These are phyloP conservation scores for Amphiprion ocellaris DNA, from an alignment of 2,113 vertebrate genomes.

Conservation along the genomic window DNA sequence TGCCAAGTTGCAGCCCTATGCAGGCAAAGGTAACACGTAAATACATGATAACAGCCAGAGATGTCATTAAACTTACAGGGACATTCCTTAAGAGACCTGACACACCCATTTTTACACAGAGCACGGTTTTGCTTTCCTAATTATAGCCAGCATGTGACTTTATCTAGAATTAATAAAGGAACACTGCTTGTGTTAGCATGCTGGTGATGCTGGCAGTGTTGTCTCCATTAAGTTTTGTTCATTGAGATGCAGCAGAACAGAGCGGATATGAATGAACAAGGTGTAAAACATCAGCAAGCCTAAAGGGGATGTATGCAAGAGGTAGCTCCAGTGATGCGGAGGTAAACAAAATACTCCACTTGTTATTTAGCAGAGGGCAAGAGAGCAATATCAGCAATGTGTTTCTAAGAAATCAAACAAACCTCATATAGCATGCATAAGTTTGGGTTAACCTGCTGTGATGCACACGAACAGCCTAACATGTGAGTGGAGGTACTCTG, in stretches of 20 bases:
- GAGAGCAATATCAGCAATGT: too few species aligned
- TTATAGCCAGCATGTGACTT: neutral
- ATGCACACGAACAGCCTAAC: neutral
- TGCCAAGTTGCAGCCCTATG: too few species aligned
- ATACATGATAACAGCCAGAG: neutral
- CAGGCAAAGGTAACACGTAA: neutral
- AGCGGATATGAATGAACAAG: neutral
- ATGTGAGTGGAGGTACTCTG: neutral
- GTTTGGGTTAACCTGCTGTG: neutral
- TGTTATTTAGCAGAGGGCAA: too few species aligned
- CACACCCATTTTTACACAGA: constrained; percentile 25
- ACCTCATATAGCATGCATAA: too few species aligned
- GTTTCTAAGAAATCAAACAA: too few species aligned
- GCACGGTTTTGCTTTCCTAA: neutral
- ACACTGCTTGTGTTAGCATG: neutral
- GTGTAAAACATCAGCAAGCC: neutral
- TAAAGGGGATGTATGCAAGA: too few species aligned
- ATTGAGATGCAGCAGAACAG: neutral
- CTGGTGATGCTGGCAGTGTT: neutral
- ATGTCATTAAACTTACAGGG: constrained; percentile 4
- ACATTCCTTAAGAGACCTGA: constrained; percentile 21
- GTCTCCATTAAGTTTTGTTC: too few species aligned
- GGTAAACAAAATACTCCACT: neutral
- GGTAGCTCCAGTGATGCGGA: neutral
- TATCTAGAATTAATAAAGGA: neutral